These are phyloP conservation scores for Eupleurogrammus muticus DNA, from an alignment of 2,797 vertebrate genomes.

Conservation along the genomic window DNA sequence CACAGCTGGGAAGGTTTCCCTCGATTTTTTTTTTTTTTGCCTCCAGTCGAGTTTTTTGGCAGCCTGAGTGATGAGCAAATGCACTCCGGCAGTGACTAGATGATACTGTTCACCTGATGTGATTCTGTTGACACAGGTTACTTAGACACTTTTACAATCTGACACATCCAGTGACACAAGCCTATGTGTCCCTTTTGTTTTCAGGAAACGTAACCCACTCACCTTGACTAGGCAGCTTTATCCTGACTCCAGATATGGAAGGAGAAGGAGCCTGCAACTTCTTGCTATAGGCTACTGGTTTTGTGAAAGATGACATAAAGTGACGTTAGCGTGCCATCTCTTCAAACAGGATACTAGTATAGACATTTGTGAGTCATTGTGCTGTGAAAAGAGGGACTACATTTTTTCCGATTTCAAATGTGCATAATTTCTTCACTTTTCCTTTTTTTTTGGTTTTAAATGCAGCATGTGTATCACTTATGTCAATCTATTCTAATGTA, in stretches of 20 bases:
- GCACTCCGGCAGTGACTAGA: slow-evolving; percentile 15
- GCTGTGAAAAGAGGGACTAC: slow-evolving; percentile 40
- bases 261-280: slow-evolving; percentile 32
- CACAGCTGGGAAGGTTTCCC: slow-evolving; percentile 2
- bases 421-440: slow-evolving; percentile 6
- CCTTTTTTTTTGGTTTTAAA: slow-evolving; percentile 2
- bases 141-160: slow-evolving; percentile 33
- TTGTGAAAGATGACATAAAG: slow-evolving; percentile 32
- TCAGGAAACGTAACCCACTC: slow-evolving; percentile 15
- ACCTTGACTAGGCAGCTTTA: slow-evolving; percentile 27
- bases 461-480: background rate
- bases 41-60: slow-evolving; percentile 9
- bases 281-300: slow-evolving; percentile 15
- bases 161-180: slow-evolving; percentile 50
- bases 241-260: slow-evolving; percentile 27
- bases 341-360: slow-evolving; percentile 24
- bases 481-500: slow-evolving; percentile 4
- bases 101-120: slow-evolving; percentile 37
- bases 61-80: slow-evolving; percentile 27
- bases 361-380: slow-evolving; percentile 57
- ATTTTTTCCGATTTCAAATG: slow-evolving; percentile 53
- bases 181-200: slow-evolving; percentile 38
- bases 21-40: slow-evolving; percentile 3
- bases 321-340: slow-evolving; percentile 36
- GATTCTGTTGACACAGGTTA: slow-evolving; percentile 40